phyloP scores from a whole-genome alignment of 1,140 invertebrate genomes.

The Atta cephalotes region DNA sequence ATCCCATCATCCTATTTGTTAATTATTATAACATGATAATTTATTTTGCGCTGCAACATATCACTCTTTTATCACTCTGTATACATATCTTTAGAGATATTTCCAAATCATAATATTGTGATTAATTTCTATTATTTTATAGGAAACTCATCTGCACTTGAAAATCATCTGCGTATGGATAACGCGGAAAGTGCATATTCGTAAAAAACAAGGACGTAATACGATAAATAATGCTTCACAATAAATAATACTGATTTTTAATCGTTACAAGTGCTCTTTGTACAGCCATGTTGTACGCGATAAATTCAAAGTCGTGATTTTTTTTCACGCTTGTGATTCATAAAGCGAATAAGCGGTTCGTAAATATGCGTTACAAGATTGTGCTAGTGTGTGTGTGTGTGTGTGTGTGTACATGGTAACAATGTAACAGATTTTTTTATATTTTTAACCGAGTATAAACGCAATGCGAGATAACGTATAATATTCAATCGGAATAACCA shows the following conservation, averaged over 20 bases:
- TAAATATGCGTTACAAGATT: slow-evolving; percentile 69
- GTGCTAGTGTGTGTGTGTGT: slow-evolving; percentile 26
- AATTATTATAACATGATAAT: background rate
- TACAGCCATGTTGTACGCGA: slow-evolving; percentile 36
- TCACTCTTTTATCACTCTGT: too few relatives aligned
- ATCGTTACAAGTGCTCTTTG: slow-evolving; percentile 48
- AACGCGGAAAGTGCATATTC: slow-evolving; percentile 9
- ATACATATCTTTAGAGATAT: background rate
- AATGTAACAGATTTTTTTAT: slow-evolving; percentile 66
- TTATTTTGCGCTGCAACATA: background rate
- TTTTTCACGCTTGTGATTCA: slow-evolving; percentile 63
- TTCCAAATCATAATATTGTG: background rate
- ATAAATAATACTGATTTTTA: slow-evolving; percentile 57
- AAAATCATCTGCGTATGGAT: background rate
- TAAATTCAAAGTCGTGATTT: slow-evolving; percentile 47
- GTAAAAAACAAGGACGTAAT: slow-evolving; percentile 23
- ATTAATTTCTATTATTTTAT: background rate
- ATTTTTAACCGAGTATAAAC: slow-evolving; percentile 64
- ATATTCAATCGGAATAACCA: slow-evolving; percentile 1
- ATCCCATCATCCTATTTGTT: background rate
- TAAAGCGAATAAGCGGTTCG: slow-evolving; percentile 72
- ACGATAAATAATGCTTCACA: slow-evolving; percentile 43
- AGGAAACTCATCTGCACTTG: background rate
- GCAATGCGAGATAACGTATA: slow-evolving; percentile 28
- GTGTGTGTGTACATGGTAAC: slow-evolving; percentile 38